Evolutionary conservation across 2,888 invertebrate genomes (phyloP).

Genomic region (Drepanosiphum platanoidis): DNA sequence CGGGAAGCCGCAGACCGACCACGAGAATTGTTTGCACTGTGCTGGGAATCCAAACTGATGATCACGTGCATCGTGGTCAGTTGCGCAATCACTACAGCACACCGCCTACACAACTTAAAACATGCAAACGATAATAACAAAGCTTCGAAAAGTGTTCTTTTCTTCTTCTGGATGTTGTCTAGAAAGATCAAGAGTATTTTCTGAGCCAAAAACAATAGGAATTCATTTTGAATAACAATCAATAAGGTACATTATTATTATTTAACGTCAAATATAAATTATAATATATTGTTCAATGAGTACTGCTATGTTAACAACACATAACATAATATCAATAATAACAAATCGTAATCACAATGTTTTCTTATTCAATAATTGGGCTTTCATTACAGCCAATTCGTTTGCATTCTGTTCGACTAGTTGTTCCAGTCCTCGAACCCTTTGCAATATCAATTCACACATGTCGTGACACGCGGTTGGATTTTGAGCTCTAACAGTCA

Average conservation of each 20-base stretch:
- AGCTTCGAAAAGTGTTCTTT: too few species aligned
- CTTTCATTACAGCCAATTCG: conserved; percentile 64
- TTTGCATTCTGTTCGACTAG: conserved; percentile 64
- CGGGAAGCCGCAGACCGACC: too few species aligned
- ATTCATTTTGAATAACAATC: background rate
- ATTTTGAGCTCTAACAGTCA: conserved; percentile 62
- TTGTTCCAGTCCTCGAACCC: conserved; percentile 64
- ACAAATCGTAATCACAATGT: conserved; percentile 40
- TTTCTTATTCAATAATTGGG: conserved; percentile 61
- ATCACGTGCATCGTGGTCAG: too few species aligned
- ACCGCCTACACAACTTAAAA: too few species aligned
- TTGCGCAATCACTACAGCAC: too few species aligned
- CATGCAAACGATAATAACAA: too few species aligned
- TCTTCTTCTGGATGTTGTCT: too few species aligned
- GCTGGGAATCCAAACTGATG: too few species aligned
- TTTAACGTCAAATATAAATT: conserved; percentile 33
- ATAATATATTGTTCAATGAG: conserved; percentile 50
- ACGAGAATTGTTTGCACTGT: too few species aligned
- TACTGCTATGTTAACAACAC: conserved; percentile 6
- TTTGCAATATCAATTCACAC: conserved; percentile 64
- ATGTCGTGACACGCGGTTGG: conserved; percentile 64
- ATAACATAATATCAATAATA: conserved; percentile 29
- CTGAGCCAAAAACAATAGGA: background rate
- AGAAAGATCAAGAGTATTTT: too few species aligned
- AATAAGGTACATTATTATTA: background rate